Conservation (phyloP, 2,888 invertebrate species). For the Drepana falcataria region DNA sequence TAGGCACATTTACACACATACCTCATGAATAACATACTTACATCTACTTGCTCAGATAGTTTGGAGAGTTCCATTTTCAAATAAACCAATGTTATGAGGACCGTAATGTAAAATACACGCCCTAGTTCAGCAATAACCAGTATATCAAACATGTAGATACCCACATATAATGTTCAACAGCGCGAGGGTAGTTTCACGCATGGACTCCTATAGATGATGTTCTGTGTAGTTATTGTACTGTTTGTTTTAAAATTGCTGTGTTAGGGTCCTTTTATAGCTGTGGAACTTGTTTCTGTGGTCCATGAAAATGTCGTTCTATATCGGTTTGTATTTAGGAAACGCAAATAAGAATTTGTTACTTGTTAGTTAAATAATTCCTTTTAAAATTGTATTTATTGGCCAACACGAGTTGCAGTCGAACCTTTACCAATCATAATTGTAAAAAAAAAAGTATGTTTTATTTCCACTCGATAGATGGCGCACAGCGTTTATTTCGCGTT, state of each 20-base stretch:
- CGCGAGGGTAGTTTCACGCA: constrained; percentile 44
- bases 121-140: constrained; percentile 7
- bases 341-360: no score
- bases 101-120: constrained; percentile 1
- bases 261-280: constrained; percentile 7
- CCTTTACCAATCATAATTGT: no score
- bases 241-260: constrained; percentile 25
- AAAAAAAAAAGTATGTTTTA: no score
- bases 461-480: no score
- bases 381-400: no score
- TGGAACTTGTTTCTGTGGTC: not conserved
- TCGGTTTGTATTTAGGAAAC: not conserved
- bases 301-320: not conserved
- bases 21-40: no score
- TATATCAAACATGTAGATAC: constrained; percentile 21
- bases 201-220: constrained; percentile 24
- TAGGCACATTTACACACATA: no score
- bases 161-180: constrained; percentile 38
- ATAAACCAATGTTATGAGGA: not conserved
- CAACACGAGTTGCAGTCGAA: no score
- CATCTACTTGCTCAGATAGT: not conserved
- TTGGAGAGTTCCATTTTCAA: constrained; percentile 14
- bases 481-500: no score
- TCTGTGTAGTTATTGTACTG: constrained; percentile 19
- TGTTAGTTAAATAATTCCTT: no score